phyloP scores from a whole-genome alignment of 2,797 vertebrate species.

The Peromyscus attwateri region DNA sequence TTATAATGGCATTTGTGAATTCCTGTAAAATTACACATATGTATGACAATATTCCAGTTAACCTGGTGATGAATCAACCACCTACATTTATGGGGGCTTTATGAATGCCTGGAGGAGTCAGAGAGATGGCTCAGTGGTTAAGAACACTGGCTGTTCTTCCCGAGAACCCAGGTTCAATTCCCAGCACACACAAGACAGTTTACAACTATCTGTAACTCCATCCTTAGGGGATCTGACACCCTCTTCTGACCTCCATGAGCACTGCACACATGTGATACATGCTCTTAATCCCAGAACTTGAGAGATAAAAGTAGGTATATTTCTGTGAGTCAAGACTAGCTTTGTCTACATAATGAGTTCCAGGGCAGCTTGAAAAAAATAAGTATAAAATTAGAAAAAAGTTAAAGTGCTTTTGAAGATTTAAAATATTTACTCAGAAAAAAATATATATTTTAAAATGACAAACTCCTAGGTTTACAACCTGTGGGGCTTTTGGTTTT shows the following conservation, averaged over 20 bases:
- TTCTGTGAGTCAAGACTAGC: not conserved
- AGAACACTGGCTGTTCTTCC: not conserved
- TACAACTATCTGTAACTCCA: not conserved
- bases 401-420: not conserved
- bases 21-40: not conserved
- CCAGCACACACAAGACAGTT: not conserved
- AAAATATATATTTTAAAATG: conserved; percentile 1
- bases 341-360: not conserved
- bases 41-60: conserved; percentile 8
- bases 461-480: not conserved
- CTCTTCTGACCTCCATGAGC: not conserved
- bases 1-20: conserved; percentile 1
- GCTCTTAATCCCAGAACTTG: not conserved
- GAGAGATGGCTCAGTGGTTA: not conserved
- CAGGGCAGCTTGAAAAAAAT: not conserved
- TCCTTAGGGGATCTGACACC: not conserved
- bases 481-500: no score
- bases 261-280: not conserved
- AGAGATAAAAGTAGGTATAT: not conserved
- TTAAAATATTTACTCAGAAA: conserved; percentile 40
- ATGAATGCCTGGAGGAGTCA: not conserved
- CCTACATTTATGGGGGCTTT: not conserved
- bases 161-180: not conserved
- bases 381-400: not conserved
- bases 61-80: not conserved